Conservation (phyloP, 2,797 vertebrate species). For the Limosa lapponica region DNA sequence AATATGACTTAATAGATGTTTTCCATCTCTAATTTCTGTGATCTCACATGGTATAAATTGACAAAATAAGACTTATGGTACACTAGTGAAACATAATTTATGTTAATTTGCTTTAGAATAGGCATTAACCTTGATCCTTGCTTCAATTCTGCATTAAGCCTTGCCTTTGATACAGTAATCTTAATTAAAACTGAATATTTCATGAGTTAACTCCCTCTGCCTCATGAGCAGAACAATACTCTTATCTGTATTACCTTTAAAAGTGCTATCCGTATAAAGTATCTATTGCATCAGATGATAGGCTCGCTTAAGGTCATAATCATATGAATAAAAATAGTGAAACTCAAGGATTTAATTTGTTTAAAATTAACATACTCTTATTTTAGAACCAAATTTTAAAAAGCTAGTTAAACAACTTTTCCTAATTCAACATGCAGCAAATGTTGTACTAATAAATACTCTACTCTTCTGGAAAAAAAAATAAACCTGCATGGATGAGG, state of each 20-base stretch:
- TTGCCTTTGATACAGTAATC: conserved; percentile 72
- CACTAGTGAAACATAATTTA: conserved; percentile 52
- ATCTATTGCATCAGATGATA: neutral
- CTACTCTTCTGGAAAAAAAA: neutral
- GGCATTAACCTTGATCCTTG: conserved; percentile 66
- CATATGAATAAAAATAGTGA: neutral
- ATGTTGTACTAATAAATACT: neutral
- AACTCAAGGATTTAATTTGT: neutral
- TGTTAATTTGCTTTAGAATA: conserved; percentile 68
- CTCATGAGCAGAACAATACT: conserved; percentile 1
- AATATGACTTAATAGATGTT: conserved; percentile 14
- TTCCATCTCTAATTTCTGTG: conserved; percentile 20
- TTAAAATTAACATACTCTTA: neutral
- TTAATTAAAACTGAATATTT: conserved; percentile 73
- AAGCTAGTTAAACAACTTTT: neutral
- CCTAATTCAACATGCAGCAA: too few species aligned
- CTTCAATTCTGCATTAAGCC: conserved; percentile 55
- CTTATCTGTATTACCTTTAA: conserved; percentile 30
- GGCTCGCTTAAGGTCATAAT: conserved; percentile 21
- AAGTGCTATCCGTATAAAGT: neutral
- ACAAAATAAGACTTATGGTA: conserved; percentile 35
- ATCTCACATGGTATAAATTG: conserved; percentile 31
- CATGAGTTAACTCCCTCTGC: conserved; percentile 60
- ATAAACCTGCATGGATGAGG: neutral
- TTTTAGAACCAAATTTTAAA: neutral